These are phyloP conservation scores for Taphrorychus bicolor DNA, from an alignment of 2,888 invertebrate species.

Conservation along the genomic window DNA sequence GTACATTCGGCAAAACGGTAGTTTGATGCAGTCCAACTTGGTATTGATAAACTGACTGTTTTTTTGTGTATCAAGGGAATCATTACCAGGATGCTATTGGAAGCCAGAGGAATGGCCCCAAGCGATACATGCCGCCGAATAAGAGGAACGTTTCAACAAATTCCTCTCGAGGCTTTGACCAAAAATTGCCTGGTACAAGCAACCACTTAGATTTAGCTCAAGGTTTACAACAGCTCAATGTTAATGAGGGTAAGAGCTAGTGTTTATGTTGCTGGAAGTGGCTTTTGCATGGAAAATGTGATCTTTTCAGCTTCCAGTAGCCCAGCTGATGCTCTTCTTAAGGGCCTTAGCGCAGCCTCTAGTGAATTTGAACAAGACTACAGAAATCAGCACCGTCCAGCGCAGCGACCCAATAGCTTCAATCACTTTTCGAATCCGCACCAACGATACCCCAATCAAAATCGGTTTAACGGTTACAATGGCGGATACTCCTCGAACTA, in stretches of 20 bases:
- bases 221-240: constrained; percentile 4
- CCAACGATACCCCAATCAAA: not conserved
- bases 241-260: not conserved
- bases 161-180: too few species aligned
- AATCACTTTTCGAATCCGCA: not conserved
- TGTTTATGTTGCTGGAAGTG: not conserved
- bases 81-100: not conserved
- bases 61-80: too few species aligned
- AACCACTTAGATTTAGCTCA: not conserved
- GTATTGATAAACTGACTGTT: too few species aligned
- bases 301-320: not conserved
- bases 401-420: too few species aligned
- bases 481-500: not conserved
- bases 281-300: too few species aligned
- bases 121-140: constrained; percentile 19
- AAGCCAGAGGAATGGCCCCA: not conserved
- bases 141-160: not conserved
- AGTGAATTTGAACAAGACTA: too few species aligned
- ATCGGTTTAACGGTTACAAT: not conserved
- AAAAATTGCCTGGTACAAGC: too few species aligned
- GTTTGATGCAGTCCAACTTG: too few species aligned
- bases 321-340: not conserved
- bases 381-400: too few species aligned
- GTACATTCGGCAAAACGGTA: not conserved
- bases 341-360: not conserved